Evolutionary conservation across 2,797 vertebrate species (phyloP), one percentile per base, ranked within the genome.

Genomic region (Tragelaphus eurycerus): DNA sequence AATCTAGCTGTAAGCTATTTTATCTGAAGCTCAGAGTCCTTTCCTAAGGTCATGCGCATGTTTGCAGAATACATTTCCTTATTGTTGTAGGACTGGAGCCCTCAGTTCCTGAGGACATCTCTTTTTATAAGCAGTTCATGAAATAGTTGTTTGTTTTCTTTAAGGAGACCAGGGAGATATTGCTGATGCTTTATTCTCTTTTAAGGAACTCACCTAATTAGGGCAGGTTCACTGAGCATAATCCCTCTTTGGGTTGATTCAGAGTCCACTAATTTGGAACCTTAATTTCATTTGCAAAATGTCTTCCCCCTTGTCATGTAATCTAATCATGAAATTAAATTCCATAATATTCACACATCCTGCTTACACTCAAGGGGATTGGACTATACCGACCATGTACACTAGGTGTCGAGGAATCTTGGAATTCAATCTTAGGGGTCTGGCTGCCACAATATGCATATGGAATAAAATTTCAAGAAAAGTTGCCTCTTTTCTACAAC

Each of bases 71-170:
- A 25, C 38, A 81, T 48, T 81, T 89, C 8, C 15, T 60, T 87
- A 17, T 7, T 0, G 0, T 8, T 85, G 1, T 57, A 55, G 34
- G 21, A 74, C 4, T 50, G 17, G 48, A 14, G 3, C 3, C 6
- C 3, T 62, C 29, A 74, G 60, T 10, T 38, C 17, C 21, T 57
- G 25, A 92, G 13, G 4, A 59, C 21, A 52, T 43, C 10, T 86
- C 6, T 34, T 79, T 89, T 71, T 31, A 14, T 50, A 59, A 14
- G 8, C 4, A 48, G 27, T 46, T 79, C 13, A 64, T 27, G 38
- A 60, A 79, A 64, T 11, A 4, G 4, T 67, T 19, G 1, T 52
- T 55, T 82, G 23, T 4, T 83, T 59, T 59, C 34, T 55, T 86
- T 12, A 59, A 48, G 13, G 11, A 23, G 15, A 64, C 8, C 7